Evolutionary conservation across 2,113 vertebrate species (phyloP), one percentile per base, ranked within the genome.

Genomic region (Bothrops jararaca): DNA sequence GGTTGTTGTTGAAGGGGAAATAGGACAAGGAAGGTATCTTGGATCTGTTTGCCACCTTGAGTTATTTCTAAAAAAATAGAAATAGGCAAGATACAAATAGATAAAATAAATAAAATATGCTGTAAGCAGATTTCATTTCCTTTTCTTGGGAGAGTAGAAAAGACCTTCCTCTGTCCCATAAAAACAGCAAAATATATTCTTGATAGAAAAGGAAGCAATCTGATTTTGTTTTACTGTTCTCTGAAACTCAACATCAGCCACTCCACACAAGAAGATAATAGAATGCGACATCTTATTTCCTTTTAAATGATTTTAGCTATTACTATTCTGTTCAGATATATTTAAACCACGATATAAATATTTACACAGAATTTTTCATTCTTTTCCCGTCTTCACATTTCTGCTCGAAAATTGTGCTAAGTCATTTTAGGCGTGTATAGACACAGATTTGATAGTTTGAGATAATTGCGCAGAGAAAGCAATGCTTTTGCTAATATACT

Each of bases 241-340:
- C 97, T 95, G 94, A 53, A 53, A 18, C 74, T 80, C 15, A 96
- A 94, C 86, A 52, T 60, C 57, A 97, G 96, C 96, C 95, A 92
- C 95, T 94, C 92, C 91, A 94, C 92, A 91, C 93, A 85, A 93
- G 93, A 88, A 96, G 95, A 95, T 92, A 92, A 95, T 96, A 94
- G 93, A 94, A 89, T 90, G 91, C 93, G 94, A 96, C 96, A 95
- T 29, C 29, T 91, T 0, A 93, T 95, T 97, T 96, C 96, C 96
- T 97, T 92, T 95, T 94, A 91, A 89, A 11, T 95, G 93, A 95
- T 95, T 93, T 96, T 97, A 96, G 95, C 94, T 60, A 5, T 96
- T 96, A 97, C 96, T 95, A 93, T 97, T 96, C 96, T 93, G 87
- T 95, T 95, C 94, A 95, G 95, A 96, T 96, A 94, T 94, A 96